phyloP scores from a whole-genome alignment of 2,113 vertebrate genomes.

The Alethe diademata region DNA sequence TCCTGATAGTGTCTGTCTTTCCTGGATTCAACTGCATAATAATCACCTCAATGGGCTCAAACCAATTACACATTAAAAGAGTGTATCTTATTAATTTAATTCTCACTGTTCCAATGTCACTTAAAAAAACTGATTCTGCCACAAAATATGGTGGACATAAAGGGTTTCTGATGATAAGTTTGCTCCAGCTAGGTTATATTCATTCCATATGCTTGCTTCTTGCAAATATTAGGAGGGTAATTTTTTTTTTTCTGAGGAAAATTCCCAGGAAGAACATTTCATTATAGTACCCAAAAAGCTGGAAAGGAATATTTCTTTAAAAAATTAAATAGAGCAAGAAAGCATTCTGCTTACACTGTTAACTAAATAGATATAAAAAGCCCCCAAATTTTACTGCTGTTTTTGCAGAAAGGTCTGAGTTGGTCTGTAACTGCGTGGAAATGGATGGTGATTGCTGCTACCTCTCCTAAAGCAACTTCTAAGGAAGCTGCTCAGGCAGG shows the following conservation, averaged over 20 bases:
- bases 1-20: background rate
- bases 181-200: background rate
- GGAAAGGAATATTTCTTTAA: background rate
- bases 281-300: background rate
- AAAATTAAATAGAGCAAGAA: background rate
- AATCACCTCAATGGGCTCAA: background rate
- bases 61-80: background rate
- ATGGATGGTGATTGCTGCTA: too few relatives aligned
- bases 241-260: background rate
- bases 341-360: background rate
- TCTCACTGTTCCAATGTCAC: background rate
- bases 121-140: background rate
- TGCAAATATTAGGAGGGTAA: background rate
- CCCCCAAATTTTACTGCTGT: background rate
- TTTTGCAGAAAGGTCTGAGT: background rate
- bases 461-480: too few relatives aligned
- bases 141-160: background rate
- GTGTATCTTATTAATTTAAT: background rate
- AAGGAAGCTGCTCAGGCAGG: too few relatives aligned
- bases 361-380: background rate
- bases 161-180: background rate
- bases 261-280: background rate
- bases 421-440: too few relatives aligned
- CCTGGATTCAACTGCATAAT: background rate
- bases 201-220: background rate